Evolutionary conservation across 2,797 vertebrate species (phyloP).

Genomic region (Pseudochirops corinnae): DNA sequence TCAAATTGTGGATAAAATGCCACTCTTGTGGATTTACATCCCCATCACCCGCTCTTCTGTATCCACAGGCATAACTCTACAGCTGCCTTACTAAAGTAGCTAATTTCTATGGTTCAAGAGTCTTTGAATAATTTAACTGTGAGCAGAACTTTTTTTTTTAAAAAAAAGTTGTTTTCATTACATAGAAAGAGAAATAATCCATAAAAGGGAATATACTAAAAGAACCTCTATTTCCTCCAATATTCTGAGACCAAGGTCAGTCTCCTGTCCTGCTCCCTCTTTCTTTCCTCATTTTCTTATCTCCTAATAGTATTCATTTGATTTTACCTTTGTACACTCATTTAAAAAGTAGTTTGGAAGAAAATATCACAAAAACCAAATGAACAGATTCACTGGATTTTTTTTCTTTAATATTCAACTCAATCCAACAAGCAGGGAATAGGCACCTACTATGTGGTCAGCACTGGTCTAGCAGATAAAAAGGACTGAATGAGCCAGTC

Average conservation of each 20-base stretch:
- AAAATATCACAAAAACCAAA: conserved; percentile 26
- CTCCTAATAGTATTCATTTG: conserved; percentile 1
- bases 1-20: not conserved
- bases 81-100: not conserved
- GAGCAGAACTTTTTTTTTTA: not conserved
- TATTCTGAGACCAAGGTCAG: not conserved
- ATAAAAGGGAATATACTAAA: conserved; percentile 17
- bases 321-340: conserved; percentile 31
- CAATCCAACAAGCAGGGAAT: not conserved
- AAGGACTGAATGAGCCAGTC: not conserved
- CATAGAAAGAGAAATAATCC: conserved; percentile 29
- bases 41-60: conserved; percentile 16
- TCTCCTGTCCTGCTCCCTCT: not conserved
- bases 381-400: not conserved
- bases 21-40: not conserved
- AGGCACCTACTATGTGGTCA: not conserved
- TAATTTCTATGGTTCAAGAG: not conserved
- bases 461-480: not conserved
- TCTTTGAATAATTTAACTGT: not conserved
- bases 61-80: not conserved
- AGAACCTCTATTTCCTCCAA: not conserved
- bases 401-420: conserved; percentile 28
- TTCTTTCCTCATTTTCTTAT: not conserved
- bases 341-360: not conserved
- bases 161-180: not conserved